Conservation (phyloP, 2,797 vertebrate genomes). For the Corythornis leucogaster region DNA sequence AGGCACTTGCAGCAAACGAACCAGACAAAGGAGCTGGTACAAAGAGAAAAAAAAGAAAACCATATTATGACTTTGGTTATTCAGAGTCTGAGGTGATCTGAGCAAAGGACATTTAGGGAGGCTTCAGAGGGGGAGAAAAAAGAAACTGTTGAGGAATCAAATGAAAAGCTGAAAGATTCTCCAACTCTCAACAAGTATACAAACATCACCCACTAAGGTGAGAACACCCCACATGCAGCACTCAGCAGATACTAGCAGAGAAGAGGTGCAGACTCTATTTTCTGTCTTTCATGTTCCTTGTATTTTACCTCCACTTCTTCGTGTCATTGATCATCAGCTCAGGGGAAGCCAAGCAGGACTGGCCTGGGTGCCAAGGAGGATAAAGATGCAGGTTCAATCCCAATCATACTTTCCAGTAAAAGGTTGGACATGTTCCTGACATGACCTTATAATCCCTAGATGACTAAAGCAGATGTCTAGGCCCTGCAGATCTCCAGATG, state of each 20-base stretch:
- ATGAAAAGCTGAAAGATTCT: background rate
- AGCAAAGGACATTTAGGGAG: background rate
- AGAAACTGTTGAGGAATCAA: background rate
- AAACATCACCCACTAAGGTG: background rate
- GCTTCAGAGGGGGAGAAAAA: background rate
- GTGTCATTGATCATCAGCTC: background rate
- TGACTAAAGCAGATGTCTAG: conserved; percentile 51
- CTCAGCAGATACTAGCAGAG: background rate
- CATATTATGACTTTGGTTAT: background rate
- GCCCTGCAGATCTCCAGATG: conserved; percentile 27
- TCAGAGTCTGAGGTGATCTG: background rate
- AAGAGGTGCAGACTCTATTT: background rate
- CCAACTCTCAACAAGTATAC: background rate
- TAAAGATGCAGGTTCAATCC: background rate
- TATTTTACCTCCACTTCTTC: background rate
- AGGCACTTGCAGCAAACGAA: conserved; percentile 58
- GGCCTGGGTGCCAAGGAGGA: background rate
- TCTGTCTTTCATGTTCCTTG: background rate
- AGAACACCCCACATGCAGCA: background rate
- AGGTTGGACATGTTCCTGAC: conserved; percentile 36
- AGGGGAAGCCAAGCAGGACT: background rate
- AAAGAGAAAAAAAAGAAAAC: background rate
- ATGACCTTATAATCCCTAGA: conserved; percentile 50
- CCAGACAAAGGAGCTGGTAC: conserved; percentile 53
- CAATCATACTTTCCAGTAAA: conserved; percentile 40